A percentile compares a stretch with the other conserved stretches of the same genome.
These are phyloP conservation scores for Corythaeola cristata DNA, from an alignment of 2,113 vertebrate species.

Conservation along the genomic window DNA sequence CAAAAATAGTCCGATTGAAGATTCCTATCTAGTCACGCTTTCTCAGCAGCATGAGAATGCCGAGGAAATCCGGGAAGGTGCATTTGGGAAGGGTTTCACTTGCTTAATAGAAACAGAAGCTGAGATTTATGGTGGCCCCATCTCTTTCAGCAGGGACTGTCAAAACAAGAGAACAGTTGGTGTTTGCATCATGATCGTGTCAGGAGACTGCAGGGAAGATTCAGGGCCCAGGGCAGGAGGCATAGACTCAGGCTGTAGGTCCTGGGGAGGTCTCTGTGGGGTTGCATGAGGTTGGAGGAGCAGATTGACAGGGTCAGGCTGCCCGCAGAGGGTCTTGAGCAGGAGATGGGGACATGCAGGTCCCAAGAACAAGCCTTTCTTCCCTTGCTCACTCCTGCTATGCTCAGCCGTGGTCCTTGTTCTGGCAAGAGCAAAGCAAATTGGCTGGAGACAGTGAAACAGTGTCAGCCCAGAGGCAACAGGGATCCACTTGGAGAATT, in stretches of 20 bases:
- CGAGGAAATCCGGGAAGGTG: background rate
- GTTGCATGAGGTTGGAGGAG: background rate
- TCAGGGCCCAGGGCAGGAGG: too few relatives aligned
- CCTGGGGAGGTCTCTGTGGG: background rate
- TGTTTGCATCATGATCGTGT: background rate
- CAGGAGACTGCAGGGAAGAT: background rate
- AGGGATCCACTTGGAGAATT: background rate
- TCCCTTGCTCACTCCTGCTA: accelerated
- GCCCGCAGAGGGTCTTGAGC: background rate
- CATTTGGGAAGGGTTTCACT: background rate
- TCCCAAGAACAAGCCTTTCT: background rate
- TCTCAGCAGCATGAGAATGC: background rate
- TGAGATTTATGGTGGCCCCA: background rate
- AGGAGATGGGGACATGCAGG: background rate
- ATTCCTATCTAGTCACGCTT: background rate
- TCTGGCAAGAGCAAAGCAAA: accelerated
- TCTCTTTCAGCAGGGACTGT: background rate
- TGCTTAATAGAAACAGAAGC: background rate
- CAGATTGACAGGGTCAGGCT: background rate
- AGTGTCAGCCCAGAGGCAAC: background rate
- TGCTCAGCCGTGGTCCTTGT: accelerated
- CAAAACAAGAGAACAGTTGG: background rate
- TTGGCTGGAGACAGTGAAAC: background rate
- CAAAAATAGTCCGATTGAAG: background rate
- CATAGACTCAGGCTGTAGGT: background rate